A percentile compares a stretch with the other conserved stretches of the same genome.
Evolutionary conservation across 2,113 vertebrate genomes (phyloP).

Genomic region (Morone saxatilis): DNA sequence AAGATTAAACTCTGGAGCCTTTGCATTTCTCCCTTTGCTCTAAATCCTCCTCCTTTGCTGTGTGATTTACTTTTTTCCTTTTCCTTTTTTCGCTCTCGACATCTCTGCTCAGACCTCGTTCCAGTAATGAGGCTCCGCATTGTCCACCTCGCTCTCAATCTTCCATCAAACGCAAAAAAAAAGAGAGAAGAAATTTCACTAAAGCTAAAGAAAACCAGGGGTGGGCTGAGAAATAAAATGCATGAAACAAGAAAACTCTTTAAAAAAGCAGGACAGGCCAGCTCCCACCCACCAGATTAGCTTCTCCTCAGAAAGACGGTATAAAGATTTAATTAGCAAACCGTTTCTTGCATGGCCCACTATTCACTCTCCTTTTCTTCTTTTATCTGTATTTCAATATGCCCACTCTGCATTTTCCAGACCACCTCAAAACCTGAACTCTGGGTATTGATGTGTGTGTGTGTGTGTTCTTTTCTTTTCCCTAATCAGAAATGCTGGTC

Average conservation of each 20-base stretch:
- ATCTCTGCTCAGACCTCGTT: conserved; percentile 53
- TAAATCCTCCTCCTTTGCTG: conserved; percentile 62
- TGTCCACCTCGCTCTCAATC: conserved; percentile 70
- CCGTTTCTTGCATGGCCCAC: conserved; percentile 49
- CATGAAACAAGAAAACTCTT: conserved; percentile 62
- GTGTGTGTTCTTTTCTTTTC: conserved; percentile 43
- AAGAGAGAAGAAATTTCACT: conserved; percentile 13
- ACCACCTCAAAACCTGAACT: conserved; percentile 68
- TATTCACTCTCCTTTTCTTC: conserved; percentile 50
- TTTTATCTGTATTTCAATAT: conserved; percentile 76
- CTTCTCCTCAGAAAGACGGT: conserved; percentile 62
- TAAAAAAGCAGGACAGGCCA: conserved; percentile 51
- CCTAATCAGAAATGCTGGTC: conserved; percentile 58
- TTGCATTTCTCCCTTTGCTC: conserved; percentile 42
- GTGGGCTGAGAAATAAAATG: conserved; percentile 64
- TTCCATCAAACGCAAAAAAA: conserved; percentile 51
- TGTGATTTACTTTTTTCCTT: conserved; percentile 52
- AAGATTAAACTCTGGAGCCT: conserved; percentile 63
- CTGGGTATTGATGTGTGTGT: neutral
- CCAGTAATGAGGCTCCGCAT: conserved; percentile 73
- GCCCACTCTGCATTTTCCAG: conserved; percentile 72
- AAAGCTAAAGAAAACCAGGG: conserved; percentile 61
- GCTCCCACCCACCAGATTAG: conserved; percentile 77
- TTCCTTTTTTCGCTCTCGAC: conserved; percentile 26
- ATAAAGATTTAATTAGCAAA: conserved; percentile 80